phyloP scores from a whole-genome alignment of 2,113 vertebrate genomes.

The Microtus montanus region DNA sequence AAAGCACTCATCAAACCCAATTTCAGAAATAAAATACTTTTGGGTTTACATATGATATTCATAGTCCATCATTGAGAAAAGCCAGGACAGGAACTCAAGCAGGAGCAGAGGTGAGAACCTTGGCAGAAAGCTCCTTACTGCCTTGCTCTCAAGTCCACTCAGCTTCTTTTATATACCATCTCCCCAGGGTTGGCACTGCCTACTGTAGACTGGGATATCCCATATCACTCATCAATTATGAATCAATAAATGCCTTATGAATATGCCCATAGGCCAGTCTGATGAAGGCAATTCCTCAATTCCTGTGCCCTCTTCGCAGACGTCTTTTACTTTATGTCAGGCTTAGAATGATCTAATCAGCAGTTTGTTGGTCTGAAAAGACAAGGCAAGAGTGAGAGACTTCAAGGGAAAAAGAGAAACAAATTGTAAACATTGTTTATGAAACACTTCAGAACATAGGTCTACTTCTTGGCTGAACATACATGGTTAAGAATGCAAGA shows the following conservation, averaged over 20 bases:
- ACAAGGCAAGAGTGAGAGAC: background rate
- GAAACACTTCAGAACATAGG: no score
- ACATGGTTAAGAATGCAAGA: background rate
- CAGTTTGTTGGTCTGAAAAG: background rate
- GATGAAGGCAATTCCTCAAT: background rate
- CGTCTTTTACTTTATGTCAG: background rate
- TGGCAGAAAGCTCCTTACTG: background rate
- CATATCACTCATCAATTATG: background rate
- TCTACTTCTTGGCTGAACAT: background rate
- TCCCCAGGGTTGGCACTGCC: no score
- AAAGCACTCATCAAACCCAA: background rate
- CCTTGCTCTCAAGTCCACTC: background rate
- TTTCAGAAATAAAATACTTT: background rate
- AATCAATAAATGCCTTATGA: background rate
- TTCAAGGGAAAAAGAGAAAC: background rate
- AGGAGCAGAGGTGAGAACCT: no score
- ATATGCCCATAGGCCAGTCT: background rate
- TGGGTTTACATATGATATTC: background rate
- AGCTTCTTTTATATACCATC: background rate
- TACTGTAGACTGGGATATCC: background rate
- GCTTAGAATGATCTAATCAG: background rate
- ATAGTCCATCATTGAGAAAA: background rate
- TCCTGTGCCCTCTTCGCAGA: background rate
- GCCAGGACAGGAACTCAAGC: background rate
- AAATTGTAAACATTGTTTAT: background rate